Evolutionary conservation across 2,113 vertebrate genomes (phyloP), one percentile per base, ranked within the genome.

Genomic region (Microcebus jonahi): DNA sequence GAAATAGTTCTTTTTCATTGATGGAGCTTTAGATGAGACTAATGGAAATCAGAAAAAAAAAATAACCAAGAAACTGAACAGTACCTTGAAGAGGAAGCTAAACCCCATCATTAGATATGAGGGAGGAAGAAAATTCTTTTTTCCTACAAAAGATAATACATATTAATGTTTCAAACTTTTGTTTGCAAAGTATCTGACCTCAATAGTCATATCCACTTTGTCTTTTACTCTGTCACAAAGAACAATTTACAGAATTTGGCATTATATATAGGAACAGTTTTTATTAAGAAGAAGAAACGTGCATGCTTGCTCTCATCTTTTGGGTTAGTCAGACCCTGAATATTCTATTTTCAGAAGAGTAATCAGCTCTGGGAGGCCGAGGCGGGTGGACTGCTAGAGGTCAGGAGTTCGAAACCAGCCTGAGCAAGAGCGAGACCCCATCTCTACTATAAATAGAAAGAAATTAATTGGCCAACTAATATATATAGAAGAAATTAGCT

Each of bases 41-140:
- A 84, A 83, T 45, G 77, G 88, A 90, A 85, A 63, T n/a, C 29
- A 88, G 10, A 27, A 88, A 87, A 88, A 81, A 88, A 55, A 91
- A 50, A 11, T 20, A 81, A 92, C 29, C 14, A 83, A 95, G 17
- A 75, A 84, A 77, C 63, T 95, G 57, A 97, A 97, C 67, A 91
- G 97, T 98, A 99, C 99, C 99, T 99, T 99, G 84, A 99, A 99
- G 71, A 99, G 98, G 98, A 99, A 99, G 94, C 99, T 99, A 79
- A 99, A 99, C 13, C 99, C 99, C 99, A 99, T 99, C 98, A 99
- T 99, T 97, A 99, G 98, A 97, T 99, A 99, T 0, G 99, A 99
- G 6, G 99, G 99, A 8, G 99, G 99, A 90, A 99, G 99, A 45
- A 99, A 99, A 98, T 99, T 99, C 98, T 99, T 99, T 98, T 99